Base-by-base conservation (phyloP, 2,888 invertebrate genomes). In the Apamea anceps region DNA sequence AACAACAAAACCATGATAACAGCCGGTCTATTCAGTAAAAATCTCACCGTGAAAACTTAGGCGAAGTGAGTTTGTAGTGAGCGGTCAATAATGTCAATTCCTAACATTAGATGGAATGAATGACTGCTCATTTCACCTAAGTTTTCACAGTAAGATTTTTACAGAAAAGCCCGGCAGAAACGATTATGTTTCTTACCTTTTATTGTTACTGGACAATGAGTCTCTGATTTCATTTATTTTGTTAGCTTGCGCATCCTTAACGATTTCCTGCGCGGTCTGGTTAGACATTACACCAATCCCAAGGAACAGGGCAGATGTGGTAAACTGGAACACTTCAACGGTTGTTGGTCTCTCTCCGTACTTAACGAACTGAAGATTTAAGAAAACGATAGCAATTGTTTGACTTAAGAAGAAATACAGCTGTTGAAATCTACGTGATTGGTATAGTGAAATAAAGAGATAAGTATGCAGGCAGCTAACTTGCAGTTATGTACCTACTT, bases 221-320 rank as follows among this genome's bases (percentile, higher is more conserved):
- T 91, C 91, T 65, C 91, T 86, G 51, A 88, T 83, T 75, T 91
- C 88, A 79, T 91, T 92, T 15, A 92, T 91, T 57, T 84, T 90
- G 42, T 79, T 86, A 51, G 91, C 91, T 77, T 92, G 91, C 0
- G 91, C 91, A 32, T 92, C 91, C 57, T 91, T 79, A 7, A 92
- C 91, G 18, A 92, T 91, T 18, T 91, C 91, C 63, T 91, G 86
- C 10, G 91, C 91, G 0, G 91, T 92, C 72, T 91, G 90, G 63
- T 92, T 92, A 0, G 91, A 91, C 91, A 92, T 92, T 6, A 86
- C 91, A n/a, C 91, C 91, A n/a, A 92, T 84, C 0, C 91, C 91
- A n/a, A 92, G 87, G 87, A 92, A 92, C 70, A 92, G 42, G 18
- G 82, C 79, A 0, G 91, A 91, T n/a, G 90, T 90, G 6, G 91